Conservation (phyloP, 1,140 invertebrate genomes). For the Anadara kagoshimensis region DNA sequence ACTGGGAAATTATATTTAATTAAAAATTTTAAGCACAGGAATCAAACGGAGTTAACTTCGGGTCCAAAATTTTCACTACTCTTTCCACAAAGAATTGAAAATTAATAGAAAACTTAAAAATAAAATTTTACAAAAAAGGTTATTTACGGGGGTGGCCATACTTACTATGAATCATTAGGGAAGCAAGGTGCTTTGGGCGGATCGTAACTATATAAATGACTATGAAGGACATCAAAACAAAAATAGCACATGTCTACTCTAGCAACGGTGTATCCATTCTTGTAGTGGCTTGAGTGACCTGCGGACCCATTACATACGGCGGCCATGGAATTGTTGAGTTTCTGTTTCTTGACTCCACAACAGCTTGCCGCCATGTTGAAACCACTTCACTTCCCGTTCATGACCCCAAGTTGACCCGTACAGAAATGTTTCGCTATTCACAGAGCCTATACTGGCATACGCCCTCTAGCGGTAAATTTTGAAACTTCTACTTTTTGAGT, state of each 20-base stretch:
- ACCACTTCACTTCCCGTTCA: slow-evolving; percentile 3
- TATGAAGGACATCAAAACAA: slow-evolving; percentile 98
- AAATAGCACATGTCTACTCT: slow-evolving; percentile 97
- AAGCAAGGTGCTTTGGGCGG: slow-evolving; percentile 90
- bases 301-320: slow-evolving; percentile 73
- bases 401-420: too few relatives aligned
- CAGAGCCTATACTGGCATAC: too few relatives aligned
- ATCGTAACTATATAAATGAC: slow-evolving; percentile 93
- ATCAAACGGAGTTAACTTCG: too few relatives aligned
- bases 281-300: slow-evolving; percentile 77
- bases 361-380: slow-evolving; percentile 86
- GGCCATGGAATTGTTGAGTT: slow-evolving; percentile 83
- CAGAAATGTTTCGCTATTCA: too few relatives aligned
- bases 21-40: too few relatives aligned
- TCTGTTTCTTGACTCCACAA: slow-evolving; percentile 92
- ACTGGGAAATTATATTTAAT: too few relatives aligned
- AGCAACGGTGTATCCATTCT: slow-evolving; percentile 80
- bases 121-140: too few relatives aligned
- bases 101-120: too few relatives aligned
- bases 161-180: slow-evolving; percentile 96
- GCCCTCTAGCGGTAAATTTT: too few relatives aligned
- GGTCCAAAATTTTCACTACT: too few relatives aligned
- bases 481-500: too few relatives aligned
- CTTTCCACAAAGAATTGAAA: too few relatives aligned
- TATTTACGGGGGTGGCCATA: slow-evolving; percentile 57